phyloP scores from a whole-genome alignment of 2,113 vertebrate genomes.

The Gambusia holbrooki region DNA sequence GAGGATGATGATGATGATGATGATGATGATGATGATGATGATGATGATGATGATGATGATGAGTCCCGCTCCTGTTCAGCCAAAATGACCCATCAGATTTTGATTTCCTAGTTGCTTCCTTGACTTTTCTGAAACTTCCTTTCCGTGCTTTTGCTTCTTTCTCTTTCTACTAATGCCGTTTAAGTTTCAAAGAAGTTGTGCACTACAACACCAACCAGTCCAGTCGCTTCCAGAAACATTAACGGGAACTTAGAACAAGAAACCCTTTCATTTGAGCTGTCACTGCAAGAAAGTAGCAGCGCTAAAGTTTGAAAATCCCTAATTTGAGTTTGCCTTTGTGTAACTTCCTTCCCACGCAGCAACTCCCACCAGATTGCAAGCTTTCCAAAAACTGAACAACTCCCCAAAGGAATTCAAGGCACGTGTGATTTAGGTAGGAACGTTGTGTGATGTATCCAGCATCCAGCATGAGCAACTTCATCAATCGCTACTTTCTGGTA shows the following conservation, averaged over 20 bases:
- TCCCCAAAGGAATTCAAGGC: conserved; percentile 17
- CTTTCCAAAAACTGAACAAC: conserved; percentile 26
- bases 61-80: conserved; percentile 3
- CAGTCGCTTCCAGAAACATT: conserved; percentile 30
- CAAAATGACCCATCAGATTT: conserved; percentile 42
- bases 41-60: no score
- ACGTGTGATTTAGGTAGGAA: background rate
- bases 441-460: no score
- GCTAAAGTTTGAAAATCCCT: conserved; percentile 23
- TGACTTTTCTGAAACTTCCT: background rate
- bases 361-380: conserved; percentile 50
- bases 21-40: no score
- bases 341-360: conserved; percentile 37
- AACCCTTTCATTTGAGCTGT: conserved; percentile 21
- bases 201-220: conserved; percentile 36
- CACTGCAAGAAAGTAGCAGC: conserved; percentile 28
- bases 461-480: no score
- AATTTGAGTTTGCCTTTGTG: conserved; percentile 40
- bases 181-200: background rate
- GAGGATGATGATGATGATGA: conserved; percentile 5
- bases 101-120: conserved; percentile 7
- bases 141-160: background rate
- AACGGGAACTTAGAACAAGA: conserved; percentile 15
- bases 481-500: no score
- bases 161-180: background rate